phyloP scores from a whole-genome alignment of 2,888 invertebrate species.

The Heteromyza rotundicornis region DNA sequence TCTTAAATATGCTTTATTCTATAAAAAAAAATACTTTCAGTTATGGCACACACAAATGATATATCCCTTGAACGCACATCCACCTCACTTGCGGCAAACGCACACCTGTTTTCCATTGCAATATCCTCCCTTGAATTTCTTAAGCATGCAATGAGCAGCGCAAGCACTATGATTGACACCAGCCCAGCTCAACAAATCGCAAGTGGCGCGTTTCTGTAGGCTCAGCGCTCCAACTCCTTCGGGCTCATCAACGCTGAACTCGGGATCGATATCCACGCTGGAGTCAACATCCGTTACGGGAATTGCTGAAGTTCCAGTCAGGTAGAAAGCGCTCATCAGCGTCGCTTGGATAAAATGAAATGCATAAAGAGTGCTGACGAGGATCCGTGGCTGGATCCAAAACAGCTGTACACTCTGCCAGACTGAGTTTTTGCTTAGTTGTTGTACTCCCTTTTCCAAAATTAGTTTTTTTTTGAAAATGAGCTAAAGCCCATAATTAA shows the following conservation, averaged over 20 bases:
- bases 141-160: conserved; percentile 59
- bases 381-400: no score
- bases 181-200: conserved; percentile 57
- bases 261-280: no score
- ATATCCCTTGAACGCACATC: no score
- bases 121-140: conserved; percentile 57
- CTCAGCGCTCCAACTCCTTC: conserved; percentile 15
- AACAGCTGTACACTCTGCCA: no score
- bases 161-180: conserved; percentile 60
- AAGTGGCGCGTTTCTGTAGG: conserved; percentile 62
- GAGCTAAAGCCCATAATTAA: no score
- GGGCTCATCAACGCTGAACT: background rate
- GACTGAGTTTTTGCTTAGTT: no score
- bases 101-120: conserved; percentile 59
- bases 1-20: no score
- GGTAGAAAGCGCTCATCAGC: conserved; percentile 21
- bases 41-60: no score
- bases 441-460: no score
- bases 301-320: conserved; percentile 23
- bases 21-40: no score
- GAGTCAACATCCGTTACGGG: conserved; percentile 12
- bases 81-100: conserved; percentile 48
- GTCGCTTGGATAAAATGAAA: conserved; percentile 26
- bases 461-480: no score
- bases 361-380: no score